These are phyloP conservation scores for Anarhynchus alexandrinus DNA, from an alignment of 2,113 vertebrate species.

Conservation along the genomic window DNA sequence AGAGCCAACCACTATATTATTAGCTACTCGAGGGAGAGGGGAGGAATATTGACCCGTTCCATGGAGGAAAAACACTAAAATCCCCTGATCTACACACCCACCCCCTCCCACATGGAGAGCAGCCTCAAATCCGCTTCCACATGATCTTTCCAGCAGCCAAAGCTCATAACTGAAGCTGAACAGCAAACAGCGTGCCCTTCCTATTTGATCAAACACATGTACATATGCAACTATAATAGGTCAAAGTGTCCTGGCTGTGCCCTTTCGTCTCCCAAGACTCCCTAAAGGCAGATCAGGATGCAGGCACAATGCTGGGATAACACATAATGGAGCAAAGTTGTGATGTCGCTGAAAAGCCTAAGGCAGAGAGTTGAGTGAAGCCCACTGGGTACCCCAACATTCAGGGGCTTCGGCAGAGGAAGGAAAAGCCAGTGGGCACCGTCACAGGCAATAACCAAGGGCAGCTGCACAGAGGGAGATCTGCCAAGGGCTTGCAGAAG, in stretches of 20 bases:
- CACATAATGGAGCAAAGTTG: background rate
- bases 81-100: background rate
- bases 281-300: background rate
- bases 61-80: background rate
- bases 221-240: background rate
- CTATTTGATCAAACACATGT: background rate
- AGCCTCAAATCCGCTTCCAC: background rate
- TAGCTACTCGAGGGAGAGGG: conserved; percentile 52
- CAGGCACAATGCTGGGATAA: background rate
- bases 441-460: fast-evolving
- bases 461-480: background rate
- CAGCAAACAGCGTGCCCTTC: background rate
- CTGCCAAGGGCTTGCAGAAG: background rate
- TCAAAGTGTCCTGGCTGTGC: fast-evolving
- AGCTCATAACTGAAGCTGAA: background rate
- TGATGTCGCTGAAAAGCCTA: background rate
- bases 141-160: background rate
- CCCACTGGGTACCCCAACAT: background rate
- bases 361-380: background rate
- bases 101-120: background rate
- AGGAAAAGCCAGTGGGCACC: background rate
- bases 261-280: background rate
- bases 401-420: background rate
- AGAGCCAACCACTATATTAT: conserved; percentile 65
- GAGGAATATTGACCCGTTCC: conserved; percentile 8